Conservation (phyloP, 2,888 invertebrate species). For the Eudasyphora cyanicolor region DNA sequence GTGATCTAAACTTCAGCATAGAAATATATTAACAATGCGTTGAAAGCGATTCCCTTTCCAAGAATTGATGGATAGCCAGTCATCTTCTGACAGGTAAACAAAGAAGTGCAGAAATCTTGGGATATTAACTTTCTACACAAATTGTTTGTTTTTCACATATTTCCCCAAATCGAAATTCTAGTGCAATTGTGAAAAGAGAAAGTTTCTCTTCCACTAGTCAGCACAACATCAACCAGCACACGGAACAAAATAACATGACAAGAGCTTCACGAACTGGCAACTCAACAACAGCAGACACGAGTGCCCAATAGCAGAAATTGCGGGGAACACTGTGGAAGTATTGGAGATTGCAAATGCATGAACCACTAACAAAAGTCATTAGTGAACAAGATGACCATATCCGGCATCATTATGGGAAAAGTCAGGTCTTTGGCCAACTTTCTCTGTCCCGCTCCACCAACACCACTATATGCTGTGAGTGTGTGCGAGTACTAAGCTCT, state of each 20-base stretch:
- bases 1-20: too few relatives aligned
- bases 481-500: too few relatives aligned
- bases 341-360: slow-evolving; percentile 59
- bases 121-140: slow-evolving; percentile 65
- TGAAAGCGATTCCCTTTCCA: too few relatives aligned
- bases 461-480: too few relatives aligned
- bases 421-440: slow-evolving; percentile 46
- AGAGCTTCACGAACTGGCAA: slow-evolving; percentile 1
- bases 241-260: slow-evolving; percentile 8
- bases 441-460: background rate
- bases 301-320: background rate
- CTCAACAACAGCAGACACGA: slow-evolving; percentile 49
- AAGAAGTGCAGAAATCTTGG: slow-evolving; percentile 37
- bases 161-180: background rate
- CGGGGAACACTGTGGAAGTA: slow-evolving; percentile 30
- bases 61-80: background rate
- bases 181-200: slow-evolving; percentile 40
- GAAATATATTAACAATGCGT: too few relatives aligned
- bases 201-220: slow-evolving; percentile 62
- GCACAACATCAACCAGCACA: too few relatives aligned
- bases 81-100: background rate
- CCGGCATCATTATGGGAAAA: slow-evolving; percentile 63
- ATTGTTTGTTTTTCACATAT: slow-evolving; percentile 54
- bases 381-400: slow-evolving; percentile 66
- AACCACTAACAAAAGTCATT: slow-evolving; percentile 64